Conservation (phyloP, 1,140 invertebrate species). For the Saccostrea cuccullata region DNA sequence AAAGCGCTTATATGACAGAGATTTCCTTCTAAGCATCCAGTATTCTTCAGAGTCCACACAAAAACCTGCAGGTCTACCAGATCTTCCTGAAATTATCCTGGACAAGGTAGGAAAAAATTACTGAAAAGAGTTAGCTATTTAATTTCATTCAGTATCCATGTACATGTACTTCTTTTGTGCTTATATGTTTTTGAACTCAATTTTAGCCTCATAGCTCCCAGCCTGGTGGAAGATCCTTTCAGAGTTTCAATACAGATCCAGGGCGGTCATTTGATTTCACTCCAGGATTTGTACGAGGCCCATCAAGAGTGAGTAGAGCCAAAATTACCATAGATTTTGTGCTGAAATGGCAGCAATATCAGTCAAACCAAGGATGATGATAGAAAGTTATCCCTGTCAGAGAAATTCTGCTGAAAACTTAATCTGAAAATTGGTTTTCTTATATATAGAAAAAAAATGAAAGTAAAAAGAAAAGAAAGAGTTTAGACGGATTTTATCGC, state of each 20-base stretch:
- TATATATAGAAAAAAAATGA: not conserved
- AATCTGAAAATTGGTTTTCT: slow-evolving; percentile 9
- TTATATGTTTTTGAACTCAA: not conserved
- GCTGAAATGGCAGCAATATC: not conserved
- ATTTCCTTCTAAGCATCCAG: slow-evolving; percentile 87
- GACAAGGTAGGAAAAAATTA: slow-evolving; percentile 76
- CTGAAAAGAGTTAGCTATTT: not conserved
- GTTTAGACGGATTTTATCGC: too few relatives aligned
- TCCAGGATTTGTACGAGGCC: slow-evolving; percentile 62
- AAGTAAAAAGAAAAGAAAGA: not conserved
- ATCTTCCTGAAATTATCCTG: slow-evolving; percentile 82
- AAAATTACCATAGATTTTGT: not conserved
- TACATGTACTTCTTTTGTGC: not conserved
- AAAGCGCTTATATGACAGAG: slow-evolving; percentile 87
- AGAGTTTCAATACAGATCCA: slow-evolving; percentile 30
- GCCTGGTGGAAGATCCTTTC: not conserved
- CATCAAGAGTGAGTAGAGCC: slow-evolving; percentile 50
- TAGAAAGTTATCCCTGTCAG: slow-evolving; percentile 28
- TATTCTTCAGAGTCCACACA: slow-evolving; percentile 85
- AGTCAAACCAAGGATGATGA: slow-evolving; percentile 1
- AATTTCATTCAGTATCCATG: not conserved
- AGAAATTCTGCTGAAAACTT: slow-evolving; percentile 15
- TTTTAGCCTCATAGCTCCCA: slow-evolving; percentile 44
- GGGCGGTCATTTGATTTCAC: slow-evolving; percentile 66
- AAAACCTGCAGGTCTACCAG: slow-evolving; percentile 85